phyloP scores from a whole-genome alignment of 2,797 vertebrate species.

The Argyrosomus regius region DNA sequence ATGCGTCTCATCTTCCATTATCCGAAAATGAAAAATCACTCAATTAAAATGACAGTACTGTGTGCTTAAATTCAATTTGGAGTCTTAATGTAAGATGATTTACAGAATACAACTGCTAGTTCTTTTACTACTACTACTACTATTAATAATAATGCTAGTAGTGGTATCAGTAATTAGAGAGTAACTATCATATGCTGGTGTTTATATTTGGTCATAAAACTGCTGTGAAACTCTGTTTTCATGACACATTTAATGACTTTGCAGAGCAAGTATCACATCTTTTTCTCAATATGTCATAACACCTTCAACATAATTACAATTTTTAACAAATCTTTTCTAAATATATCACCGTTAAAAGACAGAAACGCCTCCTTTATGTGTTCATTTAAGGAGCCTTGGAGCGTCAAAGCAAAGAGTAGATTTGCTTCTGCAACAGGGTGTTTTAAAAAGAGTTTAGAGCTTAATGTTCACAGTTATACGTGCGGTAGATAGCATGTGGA shows the following conservation, averaged over 20 bases:
- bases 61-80: constrained; percentile 6
- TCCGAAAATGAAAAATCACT: constrained; percentile 34
- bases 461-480: background rate
- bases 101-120: background rate
- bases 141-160: background rate
- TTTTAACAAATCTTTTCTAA: background rate
- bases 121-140: background rate
- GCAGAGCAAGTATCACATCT: background rate
- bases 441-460: background rate
- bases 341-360: background rate
- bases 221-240: background rate
- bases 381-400: background rate
- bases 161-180: background rate
- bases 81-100: background rate
- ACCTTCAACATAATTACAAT: background rate
- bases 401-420: too few relatives aligned
- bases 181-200: background rate
- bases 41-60: constrained; percentile 35
- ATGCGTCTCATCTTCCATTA: constrained; percentile 31
- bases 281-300: background rate
- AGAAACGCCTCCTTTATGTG: background rate
- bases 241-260: too few relatives aligned
- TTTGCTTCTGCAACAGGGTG: background rate
- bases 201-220: background rate
- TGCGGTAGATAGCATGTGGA: background rate